Conservation (phyloP, 2,888 invertebrate genomes). For the Athrips mouffetella region DNA sequence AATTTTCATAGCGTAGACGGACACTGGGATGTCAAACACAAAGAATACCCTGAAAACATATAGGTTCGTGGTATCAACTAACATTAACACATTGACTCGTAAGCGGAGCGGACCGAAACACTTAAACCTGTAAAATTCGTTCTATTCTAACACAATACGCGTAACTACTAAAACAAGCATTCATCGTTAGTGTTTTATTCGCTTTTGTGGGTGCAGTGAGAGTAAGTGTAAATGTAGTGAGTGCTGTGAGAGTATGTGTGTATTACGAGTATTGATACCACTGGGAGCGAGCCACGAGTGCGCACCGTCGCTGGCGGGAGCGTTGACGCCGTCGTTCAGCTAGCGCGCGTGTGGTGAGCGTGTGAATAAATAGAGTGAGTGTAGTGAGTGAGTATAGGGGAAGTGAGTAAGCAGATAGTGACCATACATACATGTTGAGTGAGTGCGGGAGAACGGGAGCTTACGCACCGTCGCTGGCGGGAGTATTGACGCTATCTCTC, state of each 20-base stretch:
- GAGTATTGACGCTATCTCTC: slow-evolving; percentile 81
- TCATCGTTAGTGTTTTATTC: neutral
- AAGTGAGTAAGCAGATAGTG: no score
- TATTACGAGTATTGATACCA: slow-evolving; percentile 78
- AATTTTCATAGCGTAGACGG: slow-evolving; percentile 85
- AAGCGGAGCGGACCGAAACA: no score
- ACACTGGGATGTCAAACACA: slow-evolving; percentile 86
- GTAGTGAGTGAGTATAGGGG: no score
- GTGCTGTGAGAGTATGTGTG: no score
- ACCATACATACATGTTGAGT: slow-evolving; percentile 47
- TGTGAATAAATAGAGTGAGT: no score
- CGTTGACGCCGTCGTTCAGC: slow-evolving; percentile 83
- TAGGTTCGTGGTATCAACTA: no score
- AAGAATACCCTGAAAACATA: slow-evolving; percentile 81
- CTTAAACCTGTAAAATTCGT: no score
- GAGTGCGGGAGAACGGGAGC: slow-evolving; percentile 84
- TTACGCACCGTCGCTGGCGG: slow-evolving; percentile 78
- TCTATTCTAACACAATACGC: no score
- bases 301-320: slow-evolving; percentile 71
- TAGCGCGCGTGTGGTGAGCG: no score
- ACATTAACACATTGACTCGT: no score
- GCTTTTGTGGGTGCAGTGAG: neutral
- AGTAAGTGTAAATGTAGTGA: no score
- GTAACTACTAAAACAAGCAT: neutral
- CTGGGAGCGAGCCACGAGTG: slow-evolving; percentile 89